Evolutionary conservation across 2,797 vertebrate genomes (phyloP).

Genomic region (Propithecus perrieri): DNA sequence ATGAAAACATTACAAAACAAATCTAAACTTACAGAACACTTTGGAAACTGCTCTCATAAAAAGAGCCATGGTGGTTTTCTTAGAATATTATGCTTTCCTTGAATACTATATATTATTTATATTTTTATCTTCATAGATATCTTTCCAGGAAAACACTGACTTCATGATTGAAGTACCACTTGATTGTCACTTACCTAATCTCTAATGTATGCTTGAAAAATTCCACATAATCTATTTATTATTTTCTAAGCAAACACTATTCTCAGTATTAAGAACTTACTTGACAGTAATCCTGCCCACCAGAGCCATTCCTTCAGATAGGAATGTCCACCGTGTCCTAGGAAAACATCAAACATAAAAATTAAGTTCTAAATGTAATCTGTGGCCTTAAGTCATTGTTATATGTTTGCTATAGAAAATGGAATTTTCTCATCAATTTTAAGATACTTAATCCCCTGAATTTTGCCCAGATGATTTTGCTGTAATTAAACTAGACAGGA

Average conservation of each 20-base stretch:
- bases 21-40: neutral
- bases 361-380: neutral
- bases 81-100: neutral
- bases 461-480: neutral
- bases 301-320: constrained; percentile 91
- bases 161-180: neutral
- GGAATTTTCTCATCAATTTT: neutral
- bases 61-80: neutral
- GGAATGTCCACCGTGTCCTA: constrained; percentile 89
- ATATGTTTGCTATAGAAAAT: neutral
- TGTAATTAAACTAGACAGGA: neutral
- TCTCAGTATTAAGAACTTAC: constrained; percentile 81
- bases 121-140: constrained; percentile 14
- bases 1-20: neutral
- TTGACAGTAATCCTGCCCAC: constrained; percentile 89
- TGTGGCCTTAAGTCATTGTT: neutral
- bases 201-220: neutral
- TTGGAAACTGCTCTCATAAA: neutral
- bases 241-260: neutral
- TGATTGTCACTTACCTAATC: neutral
- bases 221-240: neutral
- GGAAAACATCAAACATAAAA: constrained; percentile 63
- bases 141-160: neutral
- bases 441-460: neutral
- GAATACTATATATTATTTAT: neutral